A percentile compares a stretch with the other conserved stretches of the same genome.
Evolutionary conservation across 1,140 invertebrate species (phyloP).

Genomic region (Drosophila cardini): DNA sequence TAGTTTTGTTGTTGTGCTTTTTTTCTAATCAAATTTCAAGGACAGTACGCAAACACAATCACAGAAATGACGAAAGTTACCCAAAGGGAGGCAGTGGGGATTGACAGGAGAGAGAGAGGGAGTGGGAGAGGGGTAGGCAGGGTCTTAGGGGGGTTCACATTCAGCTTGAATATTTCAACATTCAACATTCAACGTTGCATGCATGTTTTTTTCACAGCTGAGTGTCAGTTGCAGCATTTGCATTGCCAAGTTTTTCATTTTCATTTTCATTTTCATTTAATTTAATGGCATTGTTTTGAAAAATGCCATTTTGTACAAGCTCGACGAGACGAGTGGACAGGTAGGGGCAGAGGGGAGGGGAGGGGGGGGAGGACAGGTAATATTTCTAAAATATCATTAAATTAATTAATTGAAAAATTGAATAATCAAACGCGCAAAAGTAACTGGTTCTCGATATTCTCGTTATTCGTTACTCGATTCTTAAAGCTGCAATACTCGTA

Average conservation of each 20-base stretch:
- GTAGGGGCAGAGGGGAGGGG: background rate
- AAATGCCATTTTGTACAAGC: conserved; percentile 46
- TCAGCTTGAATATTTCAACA: background rate
- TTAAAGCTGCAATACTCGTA: background rate
- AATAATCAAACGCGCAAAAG: conserved; percentile 75
- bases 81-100: background rate
- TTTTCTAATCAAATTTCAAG: conserved; percentile 46
- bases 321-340: no score
- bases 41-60: conserved; percentile 3
- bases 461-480: conserved; percentile 5
- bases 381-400: conserved; percentile 54
- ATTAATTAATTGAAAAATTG: conserved; percentile 62
- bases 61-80: background rate
- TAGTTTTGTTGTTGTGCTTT: background rate
- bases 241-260: conserved; percentile 55
- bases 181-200: conserved; percentile 3
- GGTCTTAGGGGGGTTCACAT: no score
- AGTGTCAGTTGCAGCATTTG: conserved; percentile 24
- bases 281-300: conserved; percentile 18
- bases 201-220: conserved; percentile 12
- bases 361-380: background rate
- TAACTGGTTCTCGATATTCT: conserved; percentile 61
- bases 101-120: no score
- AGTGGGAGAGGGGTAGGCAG: no score
- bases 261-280: background rate